Evolutionary conservation across 1,140 invertebrate genomes (phyloP).

Genomic region (Geopemphigus sp.): DNA sequence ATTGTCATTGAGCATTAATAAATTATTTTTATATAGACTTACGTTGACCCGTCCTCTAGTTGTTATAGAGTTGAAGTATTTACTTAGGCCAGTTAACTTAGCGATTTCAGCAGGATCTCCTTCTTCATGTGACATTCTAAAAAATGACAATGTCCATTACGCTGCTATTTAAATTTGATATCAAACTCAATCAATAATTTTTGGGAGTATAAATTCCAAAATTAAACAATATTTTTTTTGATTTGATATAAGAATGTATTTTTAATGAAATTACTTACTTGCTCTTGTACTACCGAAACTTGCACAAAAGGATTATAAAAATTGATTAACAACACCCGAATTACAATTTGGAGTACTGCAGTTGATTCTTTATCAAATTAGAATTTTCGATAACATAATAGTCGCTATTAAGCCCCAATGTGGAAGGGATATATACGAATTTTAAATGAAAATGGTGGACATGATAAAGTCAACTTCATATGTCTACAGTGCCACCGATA

Average conservation of each 20-base stretch:
- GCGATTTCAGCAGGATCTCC: slow-evolving; percentile 48
- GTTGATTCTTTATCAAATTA: background rate
- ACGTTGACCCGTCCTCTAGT: slow-evolving; percentile 45
- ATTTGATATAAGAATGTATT: background rate
- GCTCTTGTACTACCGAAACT: background rate
- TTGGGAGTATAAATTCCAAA: background rate
- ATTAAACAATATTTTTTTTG: background rate
- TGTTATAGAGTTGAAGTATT: slow-evolving; percentile 42
- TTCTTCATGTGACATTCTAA: slow-evolving; percentile 40
- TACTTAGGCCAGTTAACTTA: slow-evolving; percentile 34
- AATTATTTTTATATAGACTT: background rate
- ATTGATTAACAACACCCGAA: background rate
- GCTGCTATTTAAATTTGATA: background rate
- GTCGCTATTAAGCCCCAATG: background rate
- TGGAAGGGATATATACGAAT: background rate
- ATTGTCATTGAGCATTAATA: slow-evolving; percentile 12
- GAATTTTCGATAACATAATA: background rate
- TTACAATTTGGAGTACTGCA: too few species aligned
- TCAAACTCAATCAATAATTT: background rate
- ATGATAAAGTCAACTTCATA: background rate
- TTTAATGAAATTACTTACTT: background rate
- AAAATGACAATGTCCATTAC: background rate
- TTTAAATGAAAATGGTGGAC: background rate
- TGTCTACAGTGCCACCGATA: background rate
- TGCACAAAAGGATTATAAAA: background rate